These are phyloP conservation scores for Coptodon rendalli DNA, from an alignment of 2,113 vertebrate genomes.

Conservation along the genomic window DNA sequence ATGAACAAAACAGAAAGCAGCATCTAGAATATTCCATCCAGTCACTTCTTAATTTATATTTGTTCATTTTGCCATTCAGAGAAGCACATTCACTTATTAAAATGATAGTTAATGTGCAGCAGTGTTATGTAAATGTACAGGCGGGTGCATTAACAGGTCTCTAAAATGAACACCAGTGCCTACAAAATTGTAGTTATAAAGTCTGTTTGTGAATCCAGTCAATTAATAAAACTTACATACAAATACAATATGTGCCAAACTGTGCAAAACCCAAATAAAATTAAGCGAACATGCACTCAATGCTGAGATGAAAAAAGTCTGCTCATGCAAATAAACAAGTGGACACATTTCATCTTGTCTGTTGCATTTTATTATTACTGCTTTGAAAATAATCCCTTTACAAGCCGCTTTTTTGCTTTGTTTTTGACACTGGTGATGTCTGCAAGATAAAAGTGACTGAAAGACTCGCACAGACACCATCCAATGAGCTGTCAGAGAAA, in stretches of 20 bases:
- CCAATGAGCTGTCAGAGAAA: neutral
- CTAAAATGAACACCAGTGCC: neutral
- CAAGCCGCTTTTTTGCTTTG: neutral
- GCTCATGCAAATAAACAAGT: neutral
- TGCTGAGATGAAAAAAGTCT: neutral
- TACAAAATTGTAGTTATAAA: neutral
- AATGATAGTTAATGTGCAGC: neutral
- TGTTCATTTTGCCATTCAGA: neutral
- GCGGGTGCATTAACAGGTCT: neutral
- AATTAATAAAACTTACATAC: neutral
- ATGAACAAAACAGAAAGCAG: neutral
- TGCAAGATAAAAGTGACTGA: neutral
- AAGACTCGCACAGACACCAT: neutral
- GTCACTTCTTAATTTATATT: neutral
- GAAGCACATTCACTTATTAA: neutral
- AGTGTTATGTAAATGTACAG: neutral
- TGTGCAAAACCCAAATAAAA: neutral
- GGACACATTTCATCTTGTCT: neutral
- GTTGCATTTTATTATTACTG: neutral
- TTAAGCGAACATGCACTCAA: neutral
- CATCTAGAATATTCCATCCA: neutral
- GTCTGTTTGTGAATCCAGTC: neutral
- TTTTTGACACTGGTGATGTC: neutral
- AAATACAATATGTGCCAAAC: neutral
- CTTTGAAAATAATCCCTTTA: neutral